Base-by-base conservation (phyloP, 1,140 invertebrate genomes). In the Bombus soroeensis region DNA sequence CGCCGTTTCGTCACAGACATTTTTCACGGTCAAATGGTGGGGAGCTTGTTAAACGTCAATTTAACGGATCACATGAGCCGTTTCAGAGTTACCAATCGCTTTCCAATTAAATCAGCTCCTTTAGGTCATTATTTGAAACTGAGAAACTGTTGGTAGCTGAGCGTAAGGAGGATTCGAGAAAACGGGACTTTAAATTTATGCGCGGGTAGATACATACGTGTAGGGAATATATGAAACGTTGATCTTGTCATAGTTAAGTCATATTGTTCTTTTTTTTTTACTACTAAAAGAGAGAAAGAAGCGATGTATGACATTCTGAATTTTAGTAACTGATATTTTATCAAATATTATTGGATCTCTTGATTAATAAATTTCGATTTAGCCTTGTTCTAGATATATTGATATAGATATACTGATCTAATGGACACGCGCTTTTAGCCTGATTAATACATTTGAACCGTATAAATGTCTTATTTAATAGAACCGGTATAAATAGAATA, bases 81-180 rank as follows among this genome's bases (percentile, higher is more conserved):
- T 18, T 68, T 13, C 32, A n/a, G 32, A 39, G 25, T 47, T 47
- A 80, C 28, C 43, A 70, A 70, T 80, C 43, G 43, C 25, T 39
- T 22, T 1, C 64, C 43, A 80, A 80, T 80, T 80, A 70, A 80
- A 77, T 77, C 28, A 37, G 10, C 41, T 70, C 13, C n/a, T 70
- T 70, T 25, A 13, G 28, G 5, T 41, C 37, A 6, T 12, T 62
- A 39, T 22, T 22, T 62, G 28, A 43, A 47, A 73, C 15, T 39
- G 12, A n/a, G 39, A 39, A 47, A 73, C 13, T 2, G 41, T 15
- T 32, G 6, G 2, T 32, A 3, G 15, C 6, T 12, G 15, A n/a
- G n/a, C 13, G 28, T n/a, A n/a, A n/a, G n/a, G n/a, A n/a, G 37
- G 37, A 39, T 71, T 39, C 25, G 37, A 73, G 15, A 43, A n/a